These are phyloP conservation scores for Pheucticus melanocephalus DNA, from an alignment of 2,113 vertebrate species.

Conservation along the genomic window DNA sequence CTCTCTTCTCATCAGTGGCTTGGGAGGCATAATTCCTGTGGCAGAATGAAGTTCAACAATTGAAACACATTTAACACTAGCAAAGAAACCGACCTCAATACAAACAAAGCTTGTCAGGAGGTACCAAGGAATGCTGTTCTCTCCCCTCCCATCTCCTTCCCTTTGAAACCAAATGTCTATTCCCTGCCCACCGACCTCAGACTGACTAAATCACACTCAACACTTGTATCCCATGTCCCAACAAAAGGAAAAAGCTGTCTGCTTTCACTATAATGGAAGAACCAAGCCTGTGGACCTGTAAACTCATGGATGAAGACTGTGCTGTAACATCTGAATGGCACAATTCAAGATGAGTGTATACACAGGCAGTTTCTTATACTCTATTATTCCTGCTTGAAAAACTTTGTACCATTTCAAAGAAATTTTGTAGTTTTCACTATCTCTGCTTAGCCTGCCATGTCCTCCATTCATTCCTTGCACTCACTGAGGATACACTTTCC, in stretches of 20 bases:
- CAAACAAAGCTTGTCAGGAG: neutral
- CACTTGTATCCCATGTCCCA: neutral
- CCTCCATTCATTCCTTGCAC: neutral
- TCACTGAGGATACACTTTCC: neutral
- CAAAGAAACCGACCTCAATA: neutral
- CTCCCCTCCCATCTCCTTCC: neutral
- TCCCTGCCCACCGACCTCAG: neutral
- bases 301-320: neutral
- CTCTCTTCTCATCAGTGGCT: slow-evolving; percentile 91
- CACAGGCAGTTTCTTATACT: neutral
- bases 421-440: neutral
- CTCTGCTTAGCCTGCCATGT: neutral
- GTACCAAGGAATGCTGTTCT: neutral
- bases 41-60: neutral
- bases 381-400: neutral
- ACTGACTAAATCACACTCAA: neutral
- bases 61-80: neutral
- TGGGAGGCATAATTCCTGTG: slow-evolving; percentile 91
- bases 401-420: neutral
- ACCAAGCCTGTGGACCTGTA: neutral
- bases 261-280: neutral
- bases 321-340: neutral
- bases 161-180: neutral
- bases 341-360: neutral
- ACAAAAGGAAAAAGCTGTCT: neutral